Base-by-base conservation (phyloP, 2,797 vertebrate genomes). In the Pipistrellus pipistrellus region DNA sequence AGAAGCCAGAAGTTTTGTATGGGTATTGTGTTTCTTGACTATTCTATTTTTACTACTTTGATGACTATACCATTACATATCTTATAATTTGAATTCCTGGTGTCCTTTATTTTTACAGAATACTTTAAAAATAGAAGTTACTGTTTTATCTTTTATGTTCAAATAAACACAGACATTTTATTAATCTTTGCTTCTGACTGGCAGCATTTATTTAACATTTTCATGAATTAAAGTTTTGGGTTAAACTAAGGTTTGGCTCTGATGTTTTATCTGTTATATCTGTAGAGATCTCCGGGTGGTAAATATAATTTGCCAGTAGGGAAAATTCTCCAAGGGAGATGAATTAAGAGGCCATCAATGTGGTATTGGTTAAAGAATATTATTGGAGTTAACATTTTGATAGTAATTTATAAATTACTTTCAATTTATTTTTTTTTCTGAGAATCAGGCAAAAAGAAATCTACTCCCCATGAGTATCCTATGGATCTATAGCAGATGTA, bases 121-220 rank as follows among this genome's bases (percentile, higher is more conserved):
- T 88, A 72, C 88, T 96, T 93, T 92, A 78, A 59, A 72, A 91
- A 80, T 48, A 91, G 59, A 94, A 96, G 91, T 89, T 95, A 94
- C 38, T 95, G 25, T 62, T 95, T 92, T 59, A 78, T 81, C 64
- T 95, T 86, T 94, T 85, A 82, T 91, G 89, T 91, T 91, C 17
- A 51, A 32, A 77, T 77, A 82, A 59, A 91, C 90, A 96, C 95
- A 94, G 88, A 92, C 72, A 38, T 44, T 85, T 72, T 93, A 96
- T 96, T 81, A 95, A 90, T 59, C 71, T 27, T 97, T 91, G 62
- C 57, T 95, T 97, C 84, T 97, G 62, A 95, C 82, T 91, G 13
- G 53, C 59, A 96, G 75, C 76, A 30, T 73, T 80, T 86, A 83
- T 83, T 12, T 46, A n/a, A 18, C 8, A 95, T 57, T 90, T 93